These are phyloP conservation scores for Muscidifurax raptorellus DNA, from an alignment of 1,140 invertebrate genomes.

Conservation along the genomic window DNA sequence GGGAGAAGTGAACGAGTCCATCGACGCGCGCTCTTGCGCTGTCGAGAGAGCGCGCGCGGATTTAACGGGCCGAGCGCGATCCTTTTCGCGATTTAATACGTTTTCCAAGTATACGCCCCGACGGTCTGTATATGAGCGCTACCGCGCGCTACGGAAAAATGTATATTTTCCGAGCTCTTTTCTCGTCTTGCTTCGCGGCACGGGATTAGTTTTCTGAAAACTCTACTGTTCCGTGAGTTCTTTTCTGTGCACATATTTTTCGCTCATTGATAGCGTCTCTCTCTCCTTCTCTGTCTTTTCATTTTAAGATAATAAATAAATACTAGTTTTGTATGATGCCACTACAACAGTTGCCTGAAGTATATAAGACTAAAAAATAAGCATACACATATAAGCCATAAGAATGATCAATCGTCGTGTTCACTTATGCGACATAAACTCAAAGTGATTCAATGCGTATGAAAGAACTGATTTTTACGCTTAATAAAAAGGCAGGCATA, in stretches of 20 bases:
- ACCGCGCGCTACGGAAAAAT: not conserved
- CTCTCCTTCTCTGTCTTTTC: no score
- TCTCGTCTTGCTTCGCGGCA: not conserved
- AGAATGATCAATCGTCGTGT: not conserved
- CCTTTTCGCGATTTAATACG: not conserved
- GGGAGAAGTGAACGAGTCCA: conserved; percentile 13
- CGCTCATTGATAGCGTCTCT: no score
- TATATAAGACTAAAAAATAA: no score
- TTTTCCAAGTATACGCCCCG: not conserved
- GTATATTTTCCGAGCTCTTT: not conserved
- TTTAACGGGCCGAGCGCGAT: not conserved
- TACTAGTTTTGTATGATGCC: no score
- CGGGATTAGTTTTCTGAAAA: not conserved
- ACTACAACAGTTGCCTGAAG: no score
- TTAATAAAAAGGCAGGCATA: not conserved
- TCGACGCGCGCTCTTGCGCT: not conserved
- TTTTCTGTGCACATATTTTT: no score
- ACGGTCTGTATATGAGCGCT: not conserved
- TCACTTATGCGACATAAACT: not conserved
- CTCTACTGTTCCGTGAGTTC: no score
- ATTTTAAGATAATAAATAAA: no score
- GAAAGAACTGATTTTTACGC: not conserved
- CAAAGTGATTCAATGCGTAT: not conserved
- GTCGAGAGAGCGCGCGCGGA: not conserved
- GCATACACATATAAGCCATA: no score